Evolutionary conservation across 2,797 vertebrate species (phyloP).

Genomic region (Acipenser oxyrinchus): DNA sequence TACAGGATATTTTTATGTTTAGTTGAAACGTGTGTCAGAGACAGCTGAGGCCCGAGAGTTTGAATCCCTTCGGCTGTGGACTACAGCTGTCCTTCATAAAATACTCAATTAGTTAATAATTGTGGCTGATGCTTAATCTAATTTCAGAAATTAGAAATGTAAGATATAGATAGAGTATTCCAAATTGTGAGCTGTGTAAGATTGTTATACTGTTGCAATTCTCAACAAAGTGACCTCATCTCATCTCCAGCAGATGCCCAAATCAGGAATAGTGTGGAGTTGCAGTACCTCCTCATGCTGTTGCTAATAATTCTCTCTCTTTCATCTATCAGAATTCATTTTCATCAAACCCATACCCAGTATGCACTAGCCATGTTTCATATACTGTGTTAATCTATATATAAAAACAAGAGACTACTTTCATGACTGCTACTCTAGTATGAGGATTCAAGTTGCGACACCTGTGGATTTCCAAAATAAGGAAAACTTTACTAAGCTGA

Average conservation of each 20-base stretch:
- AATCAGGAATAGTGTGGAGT: neutral
- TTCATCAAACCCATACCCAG: neutral
- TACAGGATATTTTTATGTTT: slow-evolving; percentile 20
- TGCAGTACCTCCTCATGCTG: neutral
- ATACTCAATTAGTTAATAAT: slow-evolving; percentile 1
- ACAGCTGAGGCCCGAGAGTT: slow-evolving; percentile 9
- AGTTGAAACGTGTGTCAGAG: slow-evolving; percentile 29
- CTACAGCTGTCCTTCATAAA: slow-evolving; percentile 2
- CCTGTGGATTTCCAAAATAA: no score
- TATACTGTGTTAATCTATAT: no score
- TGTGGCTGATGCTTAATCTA: neutral
- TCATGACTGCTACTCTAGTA: no score
- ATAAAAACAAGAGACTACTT: no score
- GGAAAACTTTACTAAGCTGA: no score
- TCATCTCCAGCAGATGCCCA: slow-evolving; percentile 1
- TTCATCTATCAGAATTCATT: neutral
- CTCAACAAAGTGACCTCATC: slow-evolving; percentile 11
- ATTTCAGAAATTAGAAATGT: neutral
- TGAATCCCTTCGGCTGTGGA: slow-evolving; percentile 2
- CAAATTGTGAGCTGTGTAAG: slow-evolving; percentile 6
- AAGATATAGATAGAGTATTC: neutral
- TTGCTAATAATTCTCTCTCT: neutral
- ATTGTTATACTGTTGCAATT: neutral
- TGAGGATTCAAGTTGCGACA: no score
- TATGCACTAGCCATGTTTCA: no score